A percentile compares a stretch with the other conserved stretches of the same genome.
phyloP scores from a whole-genome alignment of 2,113 vertebrate genomes.

The Tympanuchus pallidicinctus region DNA sequence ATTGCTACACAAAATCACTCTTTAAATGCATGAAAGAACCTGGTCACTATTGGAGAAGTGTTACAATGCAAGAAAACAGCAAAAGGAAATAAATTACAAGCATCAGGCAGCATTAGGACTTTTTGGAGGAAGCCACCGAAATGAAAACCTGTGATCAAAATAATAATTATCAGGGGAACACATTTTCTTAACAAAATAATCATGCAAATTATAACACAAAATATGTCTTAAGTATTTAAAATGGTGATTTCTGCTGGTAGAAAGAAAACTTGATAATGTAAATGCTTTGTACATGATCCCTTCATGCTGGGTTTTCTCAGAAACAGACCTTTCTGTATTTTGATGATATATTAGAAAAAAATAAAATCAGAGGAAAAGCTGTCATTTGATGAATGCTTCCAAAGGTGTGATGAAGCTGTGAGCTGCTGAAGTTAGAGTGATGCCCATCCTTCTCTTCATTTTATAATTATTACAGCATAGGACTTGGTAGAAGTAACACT shows the following conservation, averaged over 20 bases:
- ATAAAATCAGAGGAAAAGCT: not conserved
- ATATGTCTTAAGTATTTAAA: conserved; percentile 1
- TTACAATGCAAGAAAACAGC: not conserved
- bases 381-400: not conserved
- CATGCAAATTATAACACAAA: not conserved
- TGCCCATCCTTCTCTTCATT: not conserved
- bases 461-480: not conserved
- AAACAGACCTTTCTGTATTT: not conserved
- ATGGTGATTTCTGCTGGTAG: conserved; percentile 19
- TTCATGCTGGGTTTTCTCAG: conserved; percentile 30
- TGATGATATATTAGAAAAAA: not conserved
- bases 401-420: not conserved
- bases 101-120: conserved; percentile 28
- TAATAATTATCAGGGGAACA: conserved; percentile 34
- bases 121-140: conserved; percentile 26
- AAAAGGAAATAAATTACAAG: conserved; percentile 17
- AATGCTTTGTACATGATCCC: conserved; percentile 30
- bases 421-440: not conserved
- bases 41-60: not conserved
- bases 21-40: conserved; percentile 34
- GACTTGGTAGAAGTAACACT: not conserved
- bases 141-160: conserved; percentile 58
- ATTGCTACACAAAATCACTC: not conserved
- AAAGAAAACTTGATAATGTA: not conserved
- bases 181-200: conserved; percentile 49